Conservation (phyloP, 1,140 invertebrate genomes). For the Cydia strobilella region DNA sequence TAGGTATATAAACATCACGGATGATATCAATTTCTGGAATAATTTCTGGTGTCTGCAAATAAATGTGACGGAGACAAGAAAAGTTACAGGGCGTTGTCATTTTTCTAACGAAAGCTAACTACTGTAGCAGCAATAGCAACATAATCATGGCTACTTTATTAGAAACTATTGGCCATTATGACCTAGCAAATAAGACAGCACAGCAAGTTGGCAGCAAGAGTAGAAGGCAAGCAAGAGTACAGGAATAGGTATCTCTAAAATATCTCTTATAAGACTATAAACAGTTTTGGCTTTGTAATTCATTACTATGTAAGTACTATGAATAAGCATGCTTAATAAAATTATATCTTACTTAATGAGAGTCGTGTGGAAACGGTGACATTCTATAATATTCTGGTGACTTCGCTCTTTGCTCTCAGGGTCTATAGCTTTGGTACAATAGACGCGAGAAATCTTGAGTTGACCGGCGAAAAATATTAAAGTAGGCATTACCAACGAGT, state of each 20-base stretch:
- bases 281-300: background rate
- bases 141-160: no score
- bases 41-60: constrained; percentile 52
- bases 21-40: constrained; percentile 54
- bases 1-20: constrained; percentile 57
- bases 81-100: no score
- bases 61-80: no score
- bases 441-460: constrained; percentile 46
- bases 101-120: no score
- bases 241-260: no score
- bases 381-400: constrained; percentile 46
- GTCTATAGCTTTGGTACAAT: constrained; percentile 41
- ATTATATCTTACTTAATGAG: constrained; percentile 49
- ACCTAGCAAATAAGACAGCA: no score
- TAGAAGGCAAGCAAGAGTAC: no score
- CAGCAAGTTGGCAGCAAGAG: no score
- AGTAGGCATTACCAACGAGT: constrained; percentile 49
- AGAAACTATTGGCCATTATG: no score
- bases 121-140: no score
- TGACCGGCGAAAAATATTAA: constrained; percentile 63
- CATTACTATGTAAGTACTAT: background rate
- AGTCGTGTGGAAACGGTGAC: constrained; percentile 49
- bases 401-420: constrained; percentile 28
- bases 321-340: background rate
- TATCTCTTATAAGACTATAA: no score